Conservation (phyloP, 2,113 vertebrate genomes). For the Falco punctatus region DNA sequence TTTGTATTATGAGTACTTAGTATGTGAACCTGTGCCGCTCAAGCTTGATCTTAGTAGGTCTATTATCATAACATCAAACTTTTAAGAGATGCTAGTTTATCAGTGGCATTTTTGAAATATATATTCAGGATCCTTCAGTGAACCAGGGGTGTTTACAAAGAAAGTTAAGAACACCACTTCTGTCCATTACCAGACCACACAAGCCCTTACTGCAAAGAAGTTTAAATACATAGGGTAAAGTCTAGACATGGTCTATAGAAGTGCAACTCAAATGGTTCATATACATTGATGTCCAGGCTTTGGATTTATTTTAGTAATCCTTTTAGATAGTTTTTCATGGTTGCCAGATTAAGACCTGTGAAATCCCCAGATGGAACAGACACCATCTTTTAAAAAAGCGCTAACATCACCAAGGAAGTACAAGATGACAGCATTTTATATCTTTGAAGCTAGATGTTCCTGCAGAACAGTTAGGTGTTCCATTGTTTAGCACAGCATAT, state of each 20-base stretch:
- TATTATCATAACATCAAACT: neutral
- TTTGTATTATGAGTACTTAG: neutral
- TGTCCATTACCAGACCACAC: neutral
- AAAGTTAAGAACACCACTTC: neutral
- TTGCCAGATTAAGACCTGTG: neutral
- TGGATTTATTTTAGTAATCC: slow-evolving; percentile 1
- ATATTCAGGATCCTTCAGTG: neutral
- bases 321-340: neutral
- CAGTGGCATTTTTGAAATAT: neutral
- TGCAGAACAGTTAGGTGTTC: neutral
- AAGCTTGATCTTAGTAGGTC: neutral
- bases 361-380: neutral
- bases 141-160: neutral
- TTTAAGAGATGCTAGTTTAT: neutral
- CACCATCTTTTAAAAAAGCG: neutral
- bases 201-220: neutral
- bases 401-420: neutral
- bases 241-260: neutral
- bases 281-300: neutral
- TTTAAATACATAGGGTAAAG: neutral
- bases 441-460: neutral
- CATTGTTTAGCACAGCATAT: neutral
- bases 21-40: neutral
- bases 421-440: neutral
- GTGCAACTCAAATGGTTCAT: neutral